Evolutionary conservation across 2,888 invertebrate species (phyloP), one percentile per base, ranked within the genome.

Genomic region (Papilio protenor): DNA sequence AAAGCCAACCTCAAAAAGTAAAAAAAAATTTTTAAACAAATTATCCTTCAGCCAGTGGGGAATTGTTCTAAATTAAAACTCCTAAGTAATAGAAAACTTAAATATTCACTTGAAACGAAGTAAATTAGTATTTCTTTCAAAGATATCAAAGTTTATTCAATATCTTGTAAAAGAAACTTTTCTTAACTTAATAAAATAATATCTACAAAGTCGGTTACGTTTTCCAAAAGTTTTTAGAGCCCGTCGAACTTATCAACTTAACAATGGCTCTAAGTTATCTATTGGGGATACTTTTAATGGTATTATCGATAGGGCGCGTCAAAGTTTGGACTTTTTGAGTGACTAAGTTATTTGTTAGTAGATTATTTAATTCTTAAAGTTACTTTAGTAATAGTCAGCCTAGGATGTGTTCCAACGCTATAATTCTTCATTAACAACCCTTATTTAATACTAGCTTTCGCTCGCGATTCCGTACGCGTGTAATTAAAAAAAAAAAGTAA

Each of bases 191-290:
- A 71, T 71, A 76, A 61, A 76, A 72, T 76, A 76, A 61, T 76
- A 72, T 76, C 49, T 66, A 23, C 49, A 61, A 76, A 45, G 70
- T 76, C 45, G 76, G 71, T 76, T 72, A 72, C 49, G 59, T 61
- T 76, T 70, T 71, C 23, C 52, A 27, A 72, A 76, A 76, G 76
- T 76, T 76, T 61, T 47, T 49, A 61, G 49, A 52, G 61, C 71
- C 47, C 49, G 55, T 71, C 70, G 23, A 76, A 76, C 76, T 76
- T 76, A 76, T 59, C 59, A 72, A 76, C 72, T 72, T 76, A 76
- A 59, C 59, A 71, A 72, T 69, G 14, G n/a, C 66, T n/a, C 33
- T 75, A 66, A 75, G 52, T 75, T 75, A 66, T 75, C 75, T 75
- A 66, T 75, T 49, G 76, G 70, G 49, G 61, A 76, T 75, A 52